A percentile compares a stretch with the other conserved stretches of the same genome.
Evolutionary conservation across 2,797 vertebrate genomes (phyloP).

Genomic region (Percopsis omiscomaycus): DNA sequence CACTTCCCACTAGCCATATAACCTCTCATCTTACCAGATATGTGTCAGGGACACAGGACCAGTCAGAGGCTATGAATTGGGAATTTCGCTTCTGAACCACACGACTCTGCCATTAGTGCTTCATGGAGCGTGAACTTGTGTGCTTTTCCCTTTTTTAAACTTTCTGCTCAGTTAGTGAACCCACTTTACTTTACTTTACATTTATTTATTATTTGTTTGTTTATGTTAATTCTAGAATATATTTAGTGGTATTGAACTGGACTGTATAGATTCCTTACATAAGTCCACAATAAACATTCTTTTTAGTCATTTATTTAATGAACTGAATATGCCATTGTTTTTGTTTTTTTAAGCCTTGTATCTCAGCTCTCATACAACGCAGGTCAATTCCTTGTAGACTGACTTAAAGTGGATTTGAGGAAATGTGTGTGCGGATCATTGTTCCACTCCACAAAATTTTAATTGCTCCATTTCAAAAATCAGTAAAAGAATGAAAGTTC

Average conservation of each 20-base stretch:
- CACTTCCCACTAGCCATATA: constrained; percentile 38
- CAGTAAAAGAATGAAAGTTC: constrained; percentile 3
- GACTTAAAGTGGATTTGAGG: too few species aligned
- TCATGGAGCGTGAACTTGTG: constrained; percentile 62
- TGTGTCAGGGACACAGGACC: constrained; percentile 47
- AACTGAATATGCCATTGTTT: too few species aligned
- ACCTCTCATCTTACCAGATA: constrained; percentile 57
- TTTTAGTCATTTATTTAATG: too few species aligned
- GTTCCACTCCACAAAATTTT: neutral
- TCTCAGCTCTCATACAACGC: too few species aligned
- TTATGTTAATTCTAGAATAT: too few species aligned
- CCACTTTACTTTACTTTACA: constrained; percentile 1
- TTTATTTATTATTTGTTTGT: too few species aligned
- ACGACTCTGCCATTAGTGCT: constrained; percentile 60
- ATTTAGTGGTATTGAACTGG: too few species aligned
- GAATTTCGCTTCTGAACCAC: constrained; percentile 65
- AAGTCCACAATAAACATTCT: too few species aligned
- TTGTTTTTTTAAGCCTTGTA: too few species aligned
- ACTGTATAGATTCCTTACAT: too few species aligned
- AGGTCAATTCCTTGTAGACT: too few species aligned
- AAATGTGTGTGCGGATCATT: neutral
- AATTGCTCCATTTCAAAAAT: constrained; percentile 11
- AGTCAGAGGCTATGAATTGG: constrained; percentile 63
- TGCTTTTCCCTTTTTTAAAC: constrained; percentile 47
- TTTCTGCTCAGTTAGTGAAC: constrained; percentile 21